Base-by-base conservation (phyloP, 1,140 invertebrate genomes). In the Heliconius congener region DNA sequence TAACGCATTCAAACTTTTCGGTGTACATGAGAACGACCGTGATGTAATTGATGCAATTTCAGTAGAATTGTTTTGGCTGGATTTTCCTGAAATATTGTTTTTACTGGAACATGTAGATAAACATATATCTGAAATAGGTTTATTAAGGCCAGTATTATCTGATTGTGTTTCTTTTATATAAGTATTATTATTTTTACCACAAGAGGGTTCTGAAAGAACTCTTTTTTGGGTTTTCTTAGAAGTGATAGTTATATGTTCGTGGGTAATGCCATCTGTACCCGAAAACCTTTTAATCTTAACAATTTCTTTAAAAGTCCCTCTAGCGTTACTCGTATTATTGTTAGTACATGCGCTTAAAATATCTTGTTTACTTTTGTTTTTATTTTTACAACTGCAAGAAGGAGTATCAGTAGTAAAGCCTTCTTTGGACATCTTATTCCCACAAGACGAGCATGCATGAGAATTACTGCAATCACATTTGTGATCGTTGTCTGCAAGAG, bases 231-330 rank as follows among this genome's bases (percentile, higher is more conserved):
- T 87, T 74, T 82, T 85, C 11, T 86, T 77, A 77, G 82, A 84
- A 46, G 88, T 82, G 8, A 84, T 76, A 84, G 84, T 76, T 78
- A 78, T 88, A 73, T 87, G 78, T 81, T 88, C 84, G n/a, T 46
- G 77, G 8, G 87, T 66, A 52, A 81, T 84, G 11, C 86, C 86
- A 75, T 87, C 82, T 30, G 82, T 76, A 37, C 88, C 87, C 30
- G 74, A 57, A 46, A 81, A 55, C 71, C 83, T 84, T 2, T 73
- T 82, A 18, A 87, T 57, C 19, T 82, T 87, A 3, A 85, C 72
- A 39, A 81, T 79, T 84, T 88, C 81, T 73, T 88, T 81, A 52
- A 72, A 83, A 70, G 34, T 74, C 46, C 82, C 70, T 27, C 23
- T 66, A 66, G 60, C 27, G 13, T 66, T 23, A 66, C 27, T 66